Conservation (phyloP, 2,113 vertebrate species). For the Hippolais icterina region DNA sequence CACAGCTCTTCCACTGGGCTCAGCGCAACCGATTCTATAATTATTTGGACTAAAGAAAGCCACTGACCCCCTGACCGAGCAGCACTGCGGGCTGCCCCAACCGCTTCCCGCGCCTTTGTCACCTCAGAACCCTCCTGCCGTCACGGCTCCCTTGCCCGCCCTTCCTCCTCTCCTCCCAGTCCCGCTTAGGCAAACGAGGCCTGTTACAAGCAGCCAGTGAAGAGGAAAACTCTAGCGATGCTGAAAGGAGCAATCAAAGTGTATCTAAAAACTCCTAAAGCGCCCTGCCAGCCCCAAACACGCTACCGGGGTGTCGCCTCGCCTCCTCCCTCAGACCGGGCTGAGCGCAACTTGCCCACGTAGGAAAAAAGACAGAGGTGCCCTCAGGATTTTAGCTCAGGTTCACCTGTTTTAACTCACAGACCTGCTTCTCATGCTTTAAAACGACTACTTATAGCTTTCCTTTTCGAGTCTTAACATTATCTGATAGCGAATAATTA, state of each 20-base stretch:
- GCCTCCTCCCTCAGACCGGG: neutral
- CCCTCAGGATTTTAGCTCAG: neutral
- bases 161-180: neutral
- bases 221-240: neutral
- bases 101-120: neutral
- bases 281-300: neutral
- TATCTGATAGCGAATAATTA: neutral
- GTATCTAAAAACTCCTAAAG: neutral
- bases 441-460: fast-evolving
- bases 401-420: neutral
- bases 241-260: neutral
- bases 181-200: neutral
- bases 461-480: neutral
- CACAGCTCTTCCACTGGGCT: neutral
- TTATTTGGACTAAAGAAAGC: neutral
- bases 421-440: neutral
- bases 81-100: neutral
- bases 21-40: too few relatives aligned
- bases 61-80: neutral
- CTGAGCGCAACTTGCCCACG: neutral
- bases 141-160: neutral
- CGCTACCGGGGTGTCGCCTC: neutral
- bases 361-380: too few relatives aligned
- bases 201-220: neutral
- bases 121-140: neutral